Percentiles rank a stretch among this genome's conserved stretches.
phyloP scores from a whole-genome alignment of 2,797 vertebrate species.

The Orientallactaga sibirica region DNA sequence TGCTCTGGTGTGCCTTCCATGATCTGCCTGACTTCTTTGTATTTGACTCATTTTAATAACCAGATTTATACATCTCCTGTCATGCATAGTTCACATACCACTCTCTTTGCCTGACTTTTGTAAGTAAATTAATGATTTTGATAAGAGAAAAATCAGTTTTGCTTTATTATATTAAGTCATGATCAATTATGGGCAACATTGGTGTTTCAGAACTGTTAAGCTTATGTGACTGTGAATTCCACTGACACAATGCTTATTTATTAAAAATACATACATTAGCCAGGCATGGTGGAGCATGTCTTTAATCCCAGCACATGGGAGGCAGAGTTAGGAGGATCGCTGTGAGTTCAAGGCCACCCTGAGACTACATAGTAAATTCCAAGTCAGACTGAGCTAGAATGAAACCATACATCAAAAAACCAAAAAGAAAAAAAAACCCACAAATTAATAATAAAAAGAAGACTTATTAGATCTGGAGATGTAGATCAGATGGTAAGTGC shows the following conservation, averaged over 20 bases:
- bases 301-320: too few species aligned
- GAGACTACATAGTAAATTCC: too few species aligned
- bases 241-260: neutral
- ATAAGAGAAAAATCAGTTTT: neutral
- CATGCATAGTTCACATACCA: neutral
- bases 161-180: neutral
- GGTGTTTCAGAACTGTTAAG: constrained; percentile 13
- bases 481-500: neutral
- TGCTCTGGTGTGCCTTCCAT: neutral
- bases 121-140: constrained; percentile 11
- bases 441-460: neutral
- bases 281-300: too few species aligned
- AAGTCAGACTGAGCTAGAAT: too few species aligned
- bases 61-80: constrained; percentile 6
- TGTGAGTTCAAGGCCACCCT: too few species aligned
- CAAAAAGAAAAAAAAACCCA: too few species aligned
- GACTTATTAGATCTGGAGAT: neutral
- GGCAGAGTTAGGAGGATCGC: too few species aligned
- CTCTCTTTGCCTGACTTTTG: neutral
- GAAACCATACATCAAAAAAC: too few species aligned
- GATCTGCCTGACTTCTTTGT: neutral
- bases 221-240: neutral
- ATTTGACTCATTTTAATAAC: neutral
- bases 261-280: constrained; percentile 18
- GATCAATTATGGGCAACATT: neutral